phyloP scores from a whole-genome alignment of 2,113 vertebrate species.

The Charadrius vociferus region DNA sequence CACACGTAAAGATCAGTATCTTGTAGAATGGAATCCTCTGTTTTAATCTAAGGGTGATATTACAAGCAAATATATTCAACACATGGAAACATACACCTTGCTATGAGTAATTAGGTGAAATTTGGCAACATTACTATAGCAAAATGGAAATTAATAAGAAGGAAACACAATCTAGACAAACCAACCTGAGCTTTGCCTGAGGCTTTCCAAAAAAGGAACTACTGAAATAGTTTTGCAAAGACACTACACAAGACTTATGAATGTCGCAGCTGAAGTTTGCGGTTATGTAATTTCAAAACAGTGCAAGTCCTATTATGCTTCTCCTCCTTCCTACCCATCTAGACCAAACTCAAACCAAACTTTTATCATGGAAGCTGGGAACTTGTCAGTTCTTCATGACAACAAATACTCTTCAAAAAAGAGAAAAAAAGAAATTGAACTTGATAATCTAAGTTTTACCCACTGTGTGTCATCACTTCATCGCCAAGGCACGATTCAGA shows the following conservation, averaged over 20 bases:
- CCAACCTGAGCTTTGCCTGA: background rate
- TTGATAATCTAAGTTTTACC: background rate
- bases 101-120: background rate
- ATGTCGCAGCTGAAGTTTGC: background rate
- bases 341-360: background rate
- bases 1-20: background rate
- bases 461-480: background rate
- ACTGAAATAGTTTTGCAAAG: background rate
- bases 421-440: background rate
- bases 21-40: background rate
- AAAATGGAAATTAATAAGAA: background rate
- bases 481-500: background rate
- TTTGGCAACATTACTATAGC: background rate
- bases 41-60: background rate
- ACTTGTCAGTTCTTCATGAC: background rate
- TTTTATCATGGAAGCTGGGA: background rate
- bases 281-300: background rate
- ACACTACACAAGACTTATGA: background rate
- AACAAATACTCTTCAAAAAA: background rate
- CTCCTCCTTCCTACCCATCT: background rate
- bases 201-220: background rate
- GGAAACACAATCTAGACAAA: background rate
- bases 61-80: background rate
- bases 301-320: fast-evolving
- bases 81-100: background rate